Evolutionary conservation across 2,113 vertebrate species (phyloP).

Genomic region (Cryptomyrus ogoouensis): DNA sequence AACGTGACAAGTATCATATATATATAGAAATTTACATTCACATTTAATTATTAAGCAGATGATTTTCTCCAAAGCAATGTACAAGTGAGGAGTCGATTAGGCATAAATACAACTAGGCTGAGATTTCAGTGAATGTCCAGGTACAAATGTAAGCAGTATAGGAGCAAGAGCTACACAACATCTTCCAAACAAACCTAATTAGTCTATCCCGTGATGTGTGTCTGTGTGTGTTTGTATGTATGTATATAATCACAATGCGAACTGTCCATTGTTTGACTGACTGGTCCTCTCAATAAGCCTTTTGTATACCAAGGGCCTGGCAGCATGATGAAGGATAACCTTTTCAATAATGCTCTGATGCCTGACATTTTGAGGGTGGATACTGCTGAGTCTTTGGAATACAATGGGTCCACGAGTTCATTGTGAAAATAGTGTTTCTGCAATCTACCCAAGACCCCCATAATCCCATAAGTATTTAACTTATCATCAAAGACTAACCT

Average conservation of each 20-base stretch:
- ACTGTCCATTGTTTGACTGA: not conserved
- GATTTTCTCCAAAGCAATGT: not conserved
- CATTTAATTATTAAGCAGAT: not conserved
- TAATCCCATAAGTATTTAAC: not conserved
- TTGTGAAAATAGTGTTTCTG: not conserved
- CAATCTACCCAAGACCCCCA: not conserved
- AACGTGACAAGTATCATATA: no score
- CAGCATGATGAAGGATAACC: not conserved
- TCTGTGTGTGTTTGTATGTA: not conserved
- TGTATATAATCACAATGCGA: not conserved
- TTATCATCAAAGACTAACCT: not conserved
- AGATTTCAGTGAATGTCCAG: not conserved
- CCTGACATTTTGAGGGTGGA: not conserved
- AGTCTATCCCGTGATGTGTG: not conserved
- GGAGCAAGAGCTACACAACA: not conserved
- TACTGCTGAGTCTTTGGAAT: not conserved
- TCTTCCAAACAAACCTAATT: not conserved
- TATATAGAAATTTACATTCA: not conserved
- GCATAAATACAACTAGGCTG: not conserved
- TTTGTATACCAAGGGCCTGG: not conserved
- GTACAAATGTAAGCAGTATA: not conserved
- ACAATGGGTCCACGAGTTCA: not conserved
- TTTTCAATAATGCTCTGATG: not conserved
- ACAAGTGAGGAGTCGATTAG: not conserved
- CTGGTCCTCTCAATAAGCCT: not conserved